Base-by-base conservation (phyloP, 2,888 invertebrate species). In the Drosophila phalerata region DNA sequence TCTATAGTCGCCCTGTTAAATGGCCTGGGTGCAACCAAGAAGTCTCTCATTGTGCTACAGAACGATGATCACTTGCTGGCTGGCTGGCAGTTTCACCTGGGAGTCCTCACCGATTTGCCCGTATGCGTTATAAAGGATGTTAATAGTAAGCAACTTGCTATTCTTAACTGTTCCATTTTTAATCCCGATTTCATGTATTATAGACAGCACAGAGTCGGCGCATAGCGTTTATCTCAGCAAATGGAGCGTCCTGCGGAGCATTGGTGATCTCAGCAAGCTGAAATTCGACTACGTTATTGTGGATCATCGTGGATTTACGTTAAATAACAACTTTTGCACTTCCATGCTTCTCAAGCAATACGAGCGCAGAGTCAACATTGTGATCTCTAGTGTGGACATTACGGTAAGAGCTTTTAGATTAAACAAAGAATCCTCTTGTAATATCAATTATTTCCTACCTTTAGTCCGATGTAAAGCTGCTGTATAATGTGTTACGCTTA, bases 11-110 rank as follows among this genome's bases (percentile, higher is more conserved):
- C 88, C 3, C 82, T 92, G 15, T 66, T 92, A 19, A 90, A 82
- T 43, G 88, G 83, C 0, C 57, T 90, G 13, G 84, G 81, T 8
- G 56, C 77, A 0, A 56, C 70, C 5, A 81, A 81, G 9, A 91
- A 90, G 67, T 88, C 86, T 3, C 75, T 92, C 6, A 88, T 92
- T 57, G 88, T 92, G 13, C 79, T 90, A 19, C 88, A 90, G 40
- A 91, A 91, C 61, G 91, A 92, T 69, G 91, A 91, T 49, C 79
- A 88, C 3, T 69, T 88, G 51, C 73, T 90, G 11, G 77, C 79
- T 60, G 91, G 89, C 32, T 92, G 93, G 92, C 88, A 88, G 57
- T 92, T 92, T 70, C 93, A 92, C 67, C 77, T 92, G 19, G 85
- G 81, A 37, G 79, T 89, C 3, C 82, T 92, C 10, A 88, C 90